phyloP scores from a whole-genome alignment of 2,797 vertebrate genomes.

The Malacoctenus gilli region DNA sequence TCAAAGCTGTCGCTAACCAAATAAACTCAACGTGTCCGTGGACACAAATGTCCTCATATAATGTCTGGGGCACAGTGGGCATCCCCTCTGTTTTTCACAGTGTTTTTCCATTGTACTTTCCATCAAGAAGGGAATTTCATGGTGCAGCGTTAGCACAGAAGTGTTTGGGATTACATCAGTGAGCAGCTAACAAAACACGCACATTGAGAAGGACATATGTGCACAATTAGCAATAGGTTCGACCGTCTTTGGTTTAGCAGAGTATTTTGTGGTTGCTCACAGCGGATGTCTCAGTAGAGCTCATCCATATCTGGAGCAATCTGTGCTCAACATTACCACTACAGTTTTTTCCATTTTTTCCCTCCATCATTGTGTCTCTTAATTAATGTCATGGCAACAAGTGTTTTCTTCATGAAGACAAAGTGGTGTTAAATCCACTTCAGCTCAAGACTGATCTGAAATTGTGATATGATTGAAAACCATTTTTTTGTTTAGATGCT shows the following conservation, averaged over 20 bases:
- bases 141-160: slow-evolving; percentile 38
- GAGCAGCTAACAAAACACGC: slow-evolving; percentile 68
- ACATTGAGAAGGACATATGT: slow-evolving; percentile 66
- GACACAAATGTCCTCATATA: slow-evolving; percentile 13
- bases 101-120: slow-evolving; percentile 65
- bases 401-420: no score
- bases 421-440: no score
- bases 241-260: slow-evolving; percentile 24
- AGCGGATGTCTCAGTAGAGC: slow-evolving; percentile 42
- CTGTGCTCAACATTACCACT: no score
- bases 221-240: slow-evolving; percentile 56
- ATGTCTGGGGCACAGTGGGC: slow-evolving; percentile 54
- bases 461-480: no score
- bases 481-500: no score
- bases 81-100: slow-evolving; percentile 19
- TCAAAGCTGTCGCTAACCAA: slow-evolving; percentile 13
- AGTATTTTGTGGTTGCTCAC: slow-evolving; percentile 40
- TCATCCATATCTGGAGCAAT: slow-evolving; percentile 5
- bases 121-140: slow-evolving; percentile 47
- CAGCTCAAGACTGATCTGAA: no score
- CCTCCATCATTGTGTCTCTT: no score
- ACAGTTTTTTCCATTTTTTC: no score
- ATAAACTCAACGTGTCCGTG: slow-evolving; percentile 9
- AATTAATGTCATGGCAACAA: no score
- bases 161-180: slow-evolving; percentile 64